Percentiles rank a stretch among this genome's conserved stretches.
phyloP scores from a whole-genome alignment of 2,113 vertebrate genomes.

The Heptranchias perlo region DNA sequence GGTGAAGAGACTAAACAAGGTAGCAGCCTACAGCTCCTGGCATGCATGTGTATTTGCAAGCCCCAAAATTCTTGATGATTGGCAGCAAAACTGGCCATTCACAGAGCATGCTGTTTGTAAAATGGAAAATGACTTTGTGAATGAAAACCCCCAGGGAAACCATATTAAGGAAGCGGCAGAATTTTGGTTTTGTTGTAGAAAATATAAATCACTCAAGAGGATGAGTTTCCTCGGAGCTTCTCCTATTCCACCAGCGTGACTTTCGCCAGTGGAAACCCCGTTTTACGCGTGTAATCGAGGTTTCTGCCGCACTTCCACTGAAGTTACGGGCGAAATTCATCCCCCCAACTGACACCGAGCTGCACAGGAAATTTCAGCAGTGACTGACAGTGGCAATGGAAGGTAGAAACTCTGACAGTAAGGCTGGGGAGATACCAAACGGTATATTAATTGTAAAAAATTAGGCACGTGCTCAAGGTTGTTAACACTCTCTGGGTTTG shows the following conservation, averaged over 20 bases:
- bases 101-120: background rate
- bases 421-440: background rate
- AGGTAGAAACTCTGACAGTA: background rate
- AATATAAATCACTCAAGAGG: background rate
- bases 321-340: accelerated
- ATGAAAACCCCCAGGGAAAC: too few species aligned
- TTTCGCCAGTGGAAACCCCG: too few species aligned
- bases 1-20: too few species aligned
- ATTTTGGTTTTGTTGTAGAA: background rate
- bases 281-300: background rate
- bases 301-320: background rate
- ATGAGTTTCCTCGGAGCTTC: background rate
- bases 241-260: too few species aligned
- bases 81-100: background rate
- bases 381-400: background rate
- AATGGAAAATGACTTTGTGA: too few species aligned
- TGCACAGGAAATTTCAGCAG: background rate
- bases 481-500: background rate
- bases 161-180: background rate
- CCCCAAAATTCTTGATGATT: background rate
- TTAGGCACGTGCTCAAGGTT: background rate
- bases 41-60: background rate
- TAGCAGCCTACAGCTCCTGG: too few species aligned
- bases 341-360: background rate
- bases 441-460: background rate